Percentiles rank a stretch among this genome's conserved stretches.
phyloP scores from a whole-genome alignment of 2,113 vertebrate genomes.

The Oreochromis niloticus region DNA sequence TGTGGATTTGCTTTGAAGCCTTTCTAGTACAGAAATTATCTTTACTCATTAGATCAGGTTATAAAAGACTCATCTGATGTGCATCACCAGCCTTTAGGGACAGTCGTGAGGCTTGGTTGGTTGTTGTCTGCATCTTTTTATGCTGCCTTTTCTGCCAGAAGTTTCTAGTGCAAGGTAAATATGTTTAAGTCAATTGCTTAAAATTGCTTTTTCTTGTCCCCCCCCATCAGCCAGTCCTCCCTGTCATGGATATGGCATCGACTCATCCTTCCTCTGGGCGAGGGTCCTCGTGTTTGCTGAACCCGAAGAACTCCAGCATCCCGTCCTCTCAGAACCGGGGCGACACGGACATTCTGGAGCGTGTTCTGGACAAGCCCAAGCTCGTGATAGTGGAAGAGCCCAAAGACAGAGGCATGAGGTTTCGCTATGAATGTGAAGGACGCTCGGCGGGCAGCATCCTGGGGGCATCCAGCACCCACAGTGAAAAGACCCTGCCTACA shows the following conservation, averaged over 20 bases:
- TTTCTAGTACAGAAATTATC: neutral
- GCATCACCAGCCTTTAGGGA: neutral
- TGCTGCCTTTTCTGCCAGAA: neutral
- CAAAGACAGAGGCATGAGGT: slow-evolving; percentile 91
- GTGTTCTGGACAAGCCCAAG: slow-evolving; percentile 66
- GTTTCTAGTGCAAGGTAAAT: neutral
- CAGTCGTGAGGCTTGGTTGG: neutral
- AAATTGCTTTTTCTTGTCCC: neutral
- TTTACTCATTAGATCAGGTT: neutral
- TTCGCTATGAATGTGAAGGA: slow-evolving; percentile 90
- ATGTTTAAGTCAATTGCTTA: neutral
- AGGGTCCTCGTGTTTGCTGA: neutral
- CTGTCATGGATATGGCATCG: slow-evolving; percentile 13
- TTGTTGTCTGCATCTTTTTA: neutral
- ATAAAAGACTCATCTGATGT: neutral
- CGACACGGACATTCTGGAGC: slow-evolving; percentile 55
- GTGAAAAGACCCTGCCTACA: slow-evolving; percentile 82
- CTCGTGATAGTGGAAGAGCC: slow-evolving; percentile 86
- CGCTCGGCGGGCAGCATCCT: slow-evolving; percentile 89
- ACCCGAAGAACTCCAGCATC: neutral
- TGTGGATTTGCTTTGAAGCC: neutral
- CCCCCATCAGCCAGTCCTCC: neutral
- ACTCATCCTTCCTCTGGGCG: neutral
- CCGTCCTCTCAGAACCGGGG: neutral
- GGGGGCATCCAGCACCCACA: slow-evolving; percentile 81